Base-by-base conservation (phyloP, 2,113 vertebrate genomes). In the Macquaria australasica region DNA sequence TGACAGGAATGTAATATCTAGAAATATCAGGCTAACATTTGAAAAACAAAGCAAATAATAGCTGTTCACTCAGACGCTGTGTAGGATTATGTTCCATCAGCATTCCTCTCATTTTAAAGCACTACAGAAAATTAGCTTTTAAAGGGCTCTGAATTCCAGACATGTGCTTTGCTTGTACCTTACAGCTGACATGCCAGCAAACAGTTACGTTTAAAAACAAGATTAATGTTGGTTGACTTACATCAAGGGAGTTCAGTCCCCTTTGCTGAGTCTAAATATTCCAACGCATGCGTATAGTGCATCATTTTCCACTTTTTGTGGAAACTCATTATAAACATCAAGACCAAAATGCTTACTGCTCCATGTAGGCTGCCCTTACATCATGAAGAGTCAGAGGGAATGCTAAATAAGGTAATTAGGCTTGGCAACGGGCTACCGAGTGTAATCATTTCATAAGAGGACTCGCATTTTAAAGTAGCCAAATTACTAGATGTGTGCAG, bases 391-490 rank as follows among this genome's bases (percentile, higher is more conserved):
- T 88, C 86, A 93, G 73, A 88, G 37, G 74, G 88, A 92, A 92
- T 92, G 76, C 73, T 89, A 87, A 89, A 91, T 89, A 76, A 89
- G 77, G 74, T 86, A 89, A 90, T 91, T 88, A 93, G 85, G 59
- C 81, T 87, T 77, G 81, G 83, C 74, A 90, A 77, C 56, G 3
- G 73, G 73, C 83, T 81, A 66, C 55, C 2, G 28, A 81, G 81
- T 74, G 68, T 82, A 85, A 85, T 87, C 34, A 79, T 77, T 81
- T 85, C 80, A 81, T 45, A 81, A 81, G 67, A 82, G 60, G 51
- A 43, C 67, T 86, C 39, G 37, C 67, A 62, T 85, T 75, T 81
- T 76, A 83, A 87, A 93, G 84, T 37, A 45, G 76, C 51, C 43
- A 83, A 83, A 83, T 90, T 69, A 79, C 50, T 56, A 55, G 16